A percentile compares a stretch with the other conserved stretches of the same genome.
phyloP scores from a whole-genome alignment of 2,888 invertebrate species.

The Spicauda simplicius region DNA sequence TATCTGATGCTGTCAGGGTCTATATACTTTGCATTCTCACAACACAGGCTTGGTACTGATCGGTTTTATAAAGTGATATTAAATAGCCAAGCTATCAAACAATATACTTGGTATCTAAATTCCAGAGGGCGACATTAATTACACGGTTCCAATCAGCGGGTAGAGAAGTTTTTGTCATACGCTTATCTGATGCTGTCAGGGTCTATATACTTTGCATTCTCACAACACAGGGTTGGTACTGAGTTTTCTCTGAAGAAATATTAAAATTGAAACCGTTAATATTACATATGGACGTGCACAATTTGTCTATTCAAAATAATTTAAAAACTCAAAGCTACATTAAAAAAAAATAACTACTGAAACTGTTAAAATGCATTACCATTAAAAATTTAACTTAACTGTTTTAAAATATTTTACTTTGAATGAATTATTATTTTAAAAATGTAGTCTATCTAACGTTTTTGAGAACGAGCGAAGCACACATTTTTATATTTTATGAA shows the following conservation, averaged over 20 bases:
- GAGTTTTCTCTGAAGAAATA: neutral
- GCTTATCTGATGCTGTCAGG: constrained; percentile 35
- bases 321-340: too few relatives aligned
- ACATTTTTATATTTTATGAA: too few relatives aligned
- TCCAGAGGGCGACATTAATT: constrained; percentile 34
- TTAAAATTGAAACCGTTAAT: too few relatives aligned
- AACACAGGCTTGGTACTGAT: constrained; percentile 10
- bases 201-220: constrained; percentile 36
- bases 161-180: constrained; percentile 24
- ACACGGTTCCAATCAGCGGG: constrained; percentile 31
- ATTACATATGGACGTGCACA: too few relatives aligned
- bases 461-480: too few relatives aligned
- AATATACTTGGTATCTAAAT: neutral
- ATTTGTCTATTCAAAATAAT: too few relatives aligned
- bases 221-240: constrained; percentile 15
- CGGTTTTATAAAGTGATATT: neutral
- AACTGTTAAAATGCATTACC: too few relatives aligned
- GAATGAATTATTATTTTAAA: too few relatives aligned
- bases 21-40: constrained; percentile 35
- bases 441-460: too few relatives aligned
- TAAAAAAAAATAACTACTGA: too few relatives aligned
- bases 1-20: constrained; percentile 36
- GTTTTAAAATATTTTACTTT: too few relatives aligned
- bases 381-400: too few relatives aligned
- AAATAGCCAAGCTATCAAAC: neutral